Percentiles rank a stretch among this genome's conserved stretches.
Conservation (phyloP, 1,140 invertebrate species). For the Drosophila littoralis region DNA sequence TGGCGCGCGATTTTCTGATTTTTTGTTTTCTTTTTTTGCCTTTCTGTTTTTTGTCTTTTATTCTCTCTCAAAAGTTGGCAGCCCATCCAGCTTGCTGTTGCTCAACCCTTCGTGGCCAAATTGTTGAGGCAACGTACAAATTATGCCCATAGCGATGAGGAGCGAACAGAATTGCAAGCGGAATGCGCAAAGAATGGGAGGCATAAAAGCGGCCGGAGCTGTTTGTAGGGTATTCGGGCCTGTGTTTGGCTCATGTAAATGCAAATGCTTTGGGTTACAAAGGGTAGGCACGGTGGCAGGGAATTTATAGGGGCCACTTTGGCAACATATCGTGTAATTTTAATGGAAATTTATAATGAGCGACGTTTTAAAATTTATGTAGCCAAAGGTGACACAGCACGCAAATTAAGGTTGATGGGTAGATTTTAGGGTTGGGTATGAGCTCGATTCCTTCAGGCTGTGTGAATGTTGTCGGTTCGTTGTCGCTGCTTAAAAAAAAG, state of each 20-base stretch:
- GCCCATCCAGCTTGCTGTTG: conserved; percentile 45
- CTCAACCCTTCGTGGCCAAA: conserved; percentile 74
- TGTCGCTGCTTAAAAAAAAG: conserved; percentile 19
- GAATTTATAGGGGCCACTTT: conserved; percentile 4
- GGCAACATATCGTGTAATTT: conserved; percentile 69
- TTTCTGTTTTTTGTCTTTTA: conserved; percentile 37
- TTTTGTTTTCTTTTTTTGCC: conserved; percentile 15
- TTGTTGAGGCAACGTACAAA: conserved; percentile 78
- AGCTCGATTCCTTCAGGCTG: conserved; percentile 35
- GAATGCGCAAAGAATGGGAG: conserved; percentile 19
- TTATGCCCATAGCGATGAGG: conserved; percentile 57
- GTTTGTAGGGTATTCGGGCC: conserved; percentile 18
- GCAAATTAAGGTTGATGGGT: conserved; percentile 49
- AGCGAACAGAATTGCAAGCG: conserved; percentile 25
- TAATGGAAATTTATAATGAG: conserved; percentile 82
- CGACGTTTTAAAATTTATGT: conserved; percentile 70
- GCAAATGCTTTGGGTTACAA: conserved; percentile 28
- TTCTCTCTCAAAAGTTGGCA: conserved; percentile 35
- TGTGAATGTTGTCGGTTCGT: conserved; percentile 78
- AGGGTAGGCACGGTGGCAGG: neutral
- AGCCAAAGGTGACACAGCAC: conserved; percentile 70
- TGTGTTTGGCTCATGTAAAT: conserved; percentile 34
- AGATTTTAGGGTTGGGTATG: conserved; percentile 1
- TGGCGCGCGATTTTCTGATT: conserved; percentile 50
- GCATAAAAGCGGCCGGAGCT: conserved; percentile 1